Percentiles rank a stretch among this genome's conserved stretches.
phyloP scores from a whole-genome alignment of 2,888 invertebrate species.

The Aplocera efformata region DNA sequence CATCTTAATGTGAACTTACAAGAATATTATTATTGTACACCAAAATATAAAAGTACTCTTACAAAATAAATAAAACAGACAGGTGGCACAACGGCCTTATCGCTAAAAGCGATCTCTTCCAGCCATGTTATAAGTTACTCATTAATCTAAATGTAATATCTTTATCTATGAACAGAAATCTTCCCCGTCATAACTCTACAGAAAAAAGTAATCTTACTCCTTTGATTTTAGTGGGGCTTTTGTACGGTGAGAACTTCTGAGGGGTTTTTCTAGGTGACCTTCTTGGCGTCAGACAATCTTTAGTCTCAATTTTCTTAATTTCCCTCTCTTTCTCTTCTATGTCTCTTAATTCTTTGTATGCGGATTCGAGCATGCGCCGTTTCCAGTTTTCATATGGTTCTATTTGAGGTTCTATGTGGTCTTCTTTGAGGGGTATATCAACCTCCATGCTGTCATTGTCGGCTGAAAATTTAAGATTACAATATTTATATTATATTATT shows the following conservation, averaged over 20 bases:
- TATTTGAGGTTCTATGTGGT: slow-evolving; percentile 40
- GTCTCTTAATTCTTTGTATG: slow-evolving; percentile 56
- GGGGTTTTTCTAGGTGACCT: slow-evolving; percentile 59
- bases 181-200: slow-evolving; percentile 32
- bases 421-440: slow-evolving; percentile 36
- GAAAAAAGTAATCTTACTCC: slow-evolving; percentile 64
- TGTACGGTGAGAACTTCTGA: slow-evolving; percentile 59
- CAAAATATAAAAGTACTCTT: too few species aligned
- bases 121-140: too few species aligned
- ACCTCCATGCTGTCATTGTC: slow-evolving; percentile 48
- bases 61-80: too few species aligned
- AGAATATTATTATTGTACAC: too few species aligned
- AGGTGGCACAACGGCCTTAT: too few species aligned
- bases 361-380: slow-evolving; percentile 74
- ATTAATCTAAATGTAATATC: too few species aligned
- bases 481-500: too few species aligned
- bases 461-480: slow-evolving; percentile 29
- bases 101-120: too few species aligned
- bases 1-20: too few species aligned
- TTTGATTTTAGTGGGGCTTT: slow-evolving; percentile 42
- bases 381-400: slow-evolving; percentile 84
- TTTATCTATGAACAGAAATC: too few species aligned
- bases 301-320: slow-evolving; percentile 1
- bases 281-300: slow-evolving; percentile 37
- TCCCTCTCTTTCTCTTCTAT: slow-evolving; percentile 27